A percentile compares a stretch with the other conserved stretches of the same genome.
These are phyloP conservation scores for Pitta sordida DNA, from an alignment of 2,113 vertebrate genomes.

Conservation along the genomic window DNA sequence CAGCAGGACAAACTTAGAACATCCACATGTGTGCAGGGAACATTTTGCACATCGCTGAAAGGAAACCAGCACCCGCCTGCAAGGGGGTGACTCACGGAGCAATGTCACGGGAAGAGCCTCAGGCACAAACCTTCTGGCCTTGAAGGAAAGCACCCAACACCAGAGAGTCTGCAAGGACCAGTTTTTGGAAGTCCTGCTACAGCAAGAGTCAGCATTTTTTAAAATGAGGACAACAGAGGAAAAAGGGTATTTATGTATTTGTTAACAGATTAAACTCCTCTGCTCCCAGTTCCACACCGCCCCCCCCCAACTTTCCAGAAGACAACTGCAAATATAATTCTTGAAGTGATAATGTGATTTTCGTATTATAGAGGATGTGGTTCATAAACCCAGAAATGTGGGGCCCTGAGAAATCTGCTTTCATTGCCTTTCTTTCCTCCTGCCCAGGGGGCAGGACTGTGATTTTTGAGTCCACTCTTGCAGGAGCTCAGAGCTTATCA, in stretches of 20 bases:
- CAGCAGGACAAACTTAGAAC: background rate
- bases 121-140: background rate
- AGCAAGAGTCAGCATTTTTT: background rate
- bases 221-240: background rate
- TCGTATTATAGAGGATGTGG: background rate
- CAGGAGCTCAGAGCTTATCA: background rate
- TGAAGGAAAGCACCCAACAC: background rate
- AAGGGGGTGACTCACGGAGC: background rate
- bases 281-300: background rate
- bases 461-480: background rate
- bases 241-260: background rate
- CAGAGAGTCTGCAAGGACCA: background rate
- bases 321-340: background rate
- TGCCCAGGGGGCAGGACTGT: background rate
- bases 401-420: background rate
- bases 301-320: background rate
- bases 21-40: slow-evolving; percentile 30
- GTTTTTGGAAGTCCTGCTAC: background rate
- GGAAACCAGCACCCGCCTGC: slow-evolving; percentile 27
- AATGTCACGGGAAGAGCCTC: background rate
- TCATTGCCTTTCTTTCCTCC: background rate
- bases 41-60: slow-evolving; percentile 27
- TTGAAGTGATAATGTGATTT: background rate
- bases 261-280: background rate
- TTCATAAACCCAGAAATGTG: background rate